Evolutionary conservation across 2,888 invertebrate species (phyloP).

Genomic region (Tuta absoluta): DNA sequence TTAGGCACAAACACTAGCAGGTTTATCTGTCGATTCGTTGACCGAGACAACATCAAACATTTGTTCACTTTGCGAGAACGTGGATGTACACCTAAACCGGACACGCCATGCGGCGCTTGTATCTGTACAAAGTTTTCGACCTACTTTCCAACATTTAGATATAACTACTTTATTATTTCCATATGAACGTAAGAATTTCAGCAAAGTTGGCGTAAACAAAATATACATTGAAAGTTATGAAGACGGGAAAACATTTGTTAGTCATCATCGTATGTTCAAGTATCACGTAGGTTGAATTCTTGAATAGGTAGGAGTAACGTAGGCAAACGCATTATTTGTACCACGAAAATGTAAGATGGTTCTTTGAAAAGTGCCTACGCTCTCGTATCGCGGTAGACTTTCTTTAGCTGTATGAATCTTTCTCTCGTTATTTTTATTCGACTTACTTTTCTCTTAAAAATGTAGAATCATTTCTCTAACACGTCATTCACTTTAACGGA

Average conservation of each 20-base stretch:
- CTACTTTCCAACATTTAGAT: neutral
- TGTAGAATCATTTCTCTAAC: neutral
- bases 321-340: conserved; percentile 3
- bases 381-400: neutral
- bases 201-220: conserved; percentile 38
- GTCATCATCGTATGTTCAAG: conserved; percentile 26
- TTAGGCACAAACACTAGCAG: conserved; percentile 29
- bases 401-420: neutral
- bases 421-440: no score
- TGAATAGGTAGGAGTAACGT: neutral
- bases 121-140: conserved; percentile 22
- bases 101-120: conserved; percentile 9
- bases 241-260: conserved; percentile 36
- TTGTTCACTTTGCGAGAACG: conserved; percentile 50
- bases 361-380: conserved; percentile 13
- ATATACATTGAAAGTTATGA: conserved; percentile 33
- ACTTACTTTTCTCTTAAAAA: no score
- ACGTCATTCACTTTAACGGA: neutral
- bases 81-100: conserved; percentile 29
- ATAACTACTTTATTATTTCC: conserved; percentile 33
- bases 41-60: conserved; percentile 47
- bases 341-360: neutral
- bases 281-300: conserved; percentile 10
- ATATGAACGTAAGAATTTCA: conserved; percentile 34
- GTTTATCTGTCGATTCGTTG: conserved; percentile 24